Evolutionary conservation across 2,888 invertebrate species (phyloP).

Genomic region (Nezara viridula): DNA sequence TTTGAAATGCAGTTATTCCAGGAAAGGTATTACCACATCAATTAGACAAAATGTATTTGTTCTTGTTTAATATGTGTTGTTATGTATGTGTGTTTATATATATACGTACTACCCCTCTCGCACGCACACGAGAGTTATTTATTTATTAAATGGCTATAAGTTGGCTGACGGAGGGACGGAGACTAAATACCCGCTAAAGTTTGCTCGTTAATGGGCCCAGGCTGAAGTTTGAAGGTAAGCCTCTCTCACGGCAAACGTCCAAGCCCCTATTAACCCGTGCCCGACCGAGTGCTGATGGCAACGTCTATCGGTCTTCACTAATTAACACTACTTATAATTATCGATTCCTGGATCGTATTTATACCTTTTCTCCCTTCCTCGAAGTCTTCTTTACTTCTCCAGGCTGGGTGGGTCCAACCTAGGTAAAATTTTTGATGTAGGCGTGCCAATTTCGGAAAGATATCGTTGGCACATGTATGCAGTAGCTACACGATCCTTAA

Average conservation of each 20-base stretch:
- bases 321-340: constrained; percentile 51
- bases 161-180: constrained; percentile 17
- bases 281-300: constrained; percentile 30
- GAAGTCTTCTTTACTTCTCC: not conserved
- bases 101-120: not conserved
- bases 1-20: too few species aligned
- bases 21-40: too few species aligned
- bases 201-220: constrained; percentile 39
- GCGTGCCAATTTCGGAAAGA: too few species aligned
- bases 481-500: too few species aligned
- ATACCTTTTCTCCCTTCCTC: not conserved
- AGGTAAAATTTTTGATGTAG: too few species aligned
- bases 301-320: constrained; percentile 45
- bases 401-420: not conserved
- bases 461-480: too few species aligned
- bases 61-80: too few species aligned
- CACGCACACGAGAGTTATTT: not conserved
- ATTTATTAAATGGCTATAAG: constrained; percentile 33
- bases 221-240: constrained; percentile 41
- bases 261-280: constrained; percentile 28
- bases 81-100: not conserved
- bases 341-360: constrained; percentile 6
- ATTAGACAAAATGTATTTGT: too few species aligned
- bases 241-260: constrained; percentile 37
- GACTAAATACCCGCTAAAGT: constrained; percentile 45